phyloP scores from a whole-genome alignment of 2,797 vertebrate genomes.

The Eremophila alpestris region DNA sequence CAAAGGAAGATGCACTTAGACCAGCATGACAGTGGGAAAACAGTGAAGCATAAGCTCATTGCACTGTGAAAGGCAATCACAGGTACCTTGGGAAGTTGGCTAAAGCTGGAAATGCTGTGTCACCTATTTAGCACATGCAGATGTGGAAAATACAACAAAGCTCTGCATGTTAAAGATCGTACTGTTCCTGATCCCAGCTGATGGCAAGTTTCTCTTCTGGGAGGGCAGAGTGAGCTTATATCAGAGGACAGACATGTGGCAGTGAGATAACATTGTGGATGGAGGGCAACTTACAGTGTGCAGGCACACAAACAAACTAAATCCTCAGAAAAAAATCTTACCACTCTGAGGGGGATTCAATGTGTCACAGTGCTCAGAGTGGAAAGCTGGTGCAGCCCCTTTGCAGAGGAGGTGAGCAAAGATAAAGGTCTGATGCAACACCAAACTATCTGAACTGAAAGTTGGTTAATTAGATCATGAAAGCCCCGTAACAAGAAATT shows the following conservation, averaged over 20 bases:
- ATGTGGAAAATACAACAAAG: neutral
- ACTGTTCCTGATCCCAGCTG: neutral
- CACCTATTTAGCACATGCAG: neutral
- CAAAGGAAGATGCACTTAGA: neutral
- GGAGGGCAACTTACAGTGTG: neutral
- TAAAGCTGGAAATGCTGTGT: neutral
- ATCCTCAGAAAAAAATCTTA: neutral
- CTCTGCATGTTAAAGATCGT: neutral
- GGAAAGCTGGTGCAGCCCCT: neutral
- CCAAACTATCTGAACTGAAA: neutral
- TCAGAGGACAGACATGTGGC: neutral
- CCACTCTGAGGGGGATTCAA: neutral
- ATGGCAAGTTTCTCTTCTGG: neutral
- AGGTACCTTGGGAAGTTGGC: neutral
- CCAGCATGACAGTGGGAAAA: neutral
- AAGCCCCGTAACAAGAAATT: neutral
- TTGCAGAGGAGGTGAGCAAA: neutral
- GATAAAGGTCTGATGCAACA: neutral
- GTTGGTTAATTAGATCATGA: neutral
- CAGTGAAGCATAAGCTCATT: neutral
- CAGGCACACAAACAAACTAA: neutral
- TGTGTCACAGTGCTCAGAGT: accelerated
- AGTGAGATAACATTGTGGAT: neutral
- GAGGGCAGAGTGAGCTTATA: neutral
- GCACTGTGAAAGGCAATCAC: neutral